Percentiles rank a stretch among this genome's conserved stretches.
These are phyloP conservation scores for Trissonchulus latispiculum DNA, from an alignment of 2,888 invertebrate genomes.

Conservation along the genomic window DNA sequence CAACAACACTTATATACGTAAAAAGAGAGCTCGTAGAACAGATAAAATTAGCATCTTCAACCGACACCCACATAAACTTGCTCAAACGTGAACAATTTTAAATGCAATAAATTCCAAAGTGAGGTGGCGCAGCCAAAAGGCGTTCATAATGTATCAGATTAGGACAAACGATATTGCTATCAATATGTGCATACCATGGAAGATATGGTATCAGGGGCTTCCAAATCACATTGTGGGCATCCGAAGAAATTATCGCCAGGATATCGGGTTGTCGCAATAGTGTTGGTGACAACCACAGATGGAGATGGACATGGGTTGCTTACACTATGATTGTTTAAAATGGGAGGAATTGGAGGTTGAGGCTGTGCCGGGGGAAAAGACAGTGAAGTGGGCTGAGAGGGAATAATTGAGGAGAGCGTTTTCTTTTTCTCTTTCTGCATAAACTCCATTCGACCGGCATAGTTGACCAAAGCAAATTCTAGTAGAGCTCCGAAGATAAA, in stretches of 20 bases:
- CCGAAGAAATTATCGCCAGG: slow-evolving; percentile 1
- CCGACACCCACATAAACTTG: no score
- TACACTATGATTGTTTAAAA: background rate
- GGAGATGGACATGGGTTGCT: background rate
- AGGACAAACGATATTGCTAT: no score
- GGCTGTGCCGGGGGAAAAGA: background rate
- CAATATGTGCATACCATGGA: slow-evolving; percentile 6
- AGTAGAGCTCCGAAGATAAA: slow-evolving; percentile 91
- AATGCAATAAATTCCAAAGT: no score
- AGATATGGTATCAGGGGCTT: slow-evolving; percentile 5
- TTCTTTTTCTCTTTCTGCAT: slow-evolving; percentile 20
- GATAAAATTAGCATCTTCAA: no score
- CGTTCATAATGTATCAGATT: no score
- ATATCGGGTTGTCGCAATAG: background rate
- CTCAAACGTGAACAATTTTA: no score
- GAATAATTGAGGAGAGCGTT: slow-evolving; percentile 11
- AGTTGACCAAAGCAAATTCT: slow-evolving; percentile 92
- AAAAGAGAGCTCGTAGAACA: no score
- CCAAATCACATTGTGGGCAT: slow-evolving; percentile 16
- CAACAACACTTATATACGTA: no score
- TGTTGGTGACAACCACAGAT: background rate
- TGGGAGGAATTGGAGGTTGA: background rate
- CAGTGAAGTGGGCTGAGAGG: background rate
- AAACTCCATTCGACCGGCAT: slow-evolving; percentile 74
- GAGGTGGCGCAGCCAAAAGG: no score